Percentiles rank a stretch among this genome's conserved stretches.
Conservation (phyloP, 1,140 invertebrate genomes). For the Drosophila novamexicana region DNA sequence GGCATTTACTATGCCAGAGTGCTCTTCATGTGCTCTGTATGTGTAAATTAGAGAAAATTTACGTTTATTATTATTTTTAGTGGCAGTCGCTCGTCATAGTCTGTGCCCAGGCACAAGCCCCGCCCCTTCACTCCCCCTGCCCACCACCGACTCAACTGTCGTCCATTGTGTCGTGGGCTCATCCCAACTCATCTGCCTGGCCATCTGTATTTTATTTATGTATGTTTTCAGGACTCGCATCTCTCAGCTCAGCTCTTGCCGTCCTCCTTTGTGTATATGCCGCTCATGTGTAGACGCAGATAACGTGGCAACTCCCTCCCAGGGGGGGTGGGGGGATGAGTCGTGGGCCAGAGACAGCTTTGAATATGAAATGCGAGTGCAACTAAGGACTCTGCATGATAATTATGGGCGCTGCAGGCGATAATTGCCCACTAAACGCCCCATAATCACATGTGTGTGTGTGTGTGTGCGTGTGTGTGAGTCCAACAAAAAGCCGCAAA, state of each 20-base stretch:
- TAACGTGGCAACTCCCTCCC: conserved; percentile 50
- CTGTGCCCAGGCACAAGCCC: neutral
- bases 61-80: conserved; percentile 82
- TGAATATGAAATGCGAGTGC: conserved; percentile 78
- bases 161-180: conserved; percentile 60
- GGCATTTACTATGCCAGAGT: conserved; percentile 13
- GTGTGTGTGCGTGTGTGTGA: conserved; percentile 11
- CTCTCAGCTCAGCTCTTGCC: conserved; percentile 41
- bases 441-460: conserved; percentile 52
- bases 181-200: conserved; percentile 27
- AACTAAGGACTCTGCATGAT: conserved; percentile 71
- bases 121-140: neutral
- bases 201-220: conserved; percentile 73
- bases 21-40: conserved; percentile 43
- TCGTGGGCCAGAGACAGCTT: conserved; percentile 38
- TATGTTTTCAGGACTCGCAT: conserved; percentile 16
- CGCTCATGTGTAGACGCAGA: conserved; percentile 58
- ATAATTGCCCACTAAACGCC: conserved; percentile 79
- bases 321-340: neutral
- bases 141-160: conserved; percentile 40
- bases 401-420: conserved; percentile 77
- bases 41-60: conserved; percentile 80
- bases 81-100: conserved; percentile 71
- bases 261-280: conserved; percentile 40
- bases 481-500: conserved; percentile 42